These are phyloP conservation scores for Carassius gibelio DNA, from an alignment of 2,113 vertebrate species.

Conservation along the genomic window DNA sequence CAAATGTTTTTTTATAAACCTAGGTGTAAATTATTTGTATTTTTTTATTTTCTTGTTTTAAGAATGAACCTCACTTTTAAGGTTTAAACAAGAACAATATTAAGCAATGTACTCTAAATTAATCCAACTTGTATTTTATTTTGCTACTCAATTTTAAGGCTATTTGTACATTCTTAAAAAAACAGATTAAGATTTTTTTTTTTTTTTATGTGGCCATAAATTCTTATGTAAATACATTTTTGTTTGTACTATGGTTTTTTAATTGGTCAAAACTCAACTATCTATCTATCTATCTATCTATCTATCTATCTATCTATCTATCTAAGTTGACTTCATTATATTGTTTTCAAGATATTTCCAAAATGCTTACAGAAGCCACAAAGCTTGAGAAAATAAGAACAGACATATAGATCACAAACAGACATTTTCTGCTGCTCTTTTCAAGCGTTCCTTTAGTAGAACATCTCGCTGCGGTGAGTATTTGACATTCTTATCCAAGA, in stretches of 20 bases:
- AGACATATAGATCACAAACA: background rate
- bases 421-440: background rate
- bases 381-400: background rate
- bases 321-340: background rate
- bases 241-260: too few species aligned
- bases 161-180: background rate
- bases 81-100: background rate
- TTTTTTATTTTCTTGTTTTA: background rate
- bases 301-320: too few species aligned
- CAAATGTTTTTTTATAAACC: background rate
- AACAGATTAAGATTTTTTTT: background rate
- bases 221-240: too few species aligned
- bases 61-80: background rate
- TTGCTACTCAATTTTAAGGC: background rate
- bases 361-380: background rate
- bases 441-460: background rate
- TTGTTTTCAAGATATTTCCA: background rate
- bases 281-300: too few species aligned
- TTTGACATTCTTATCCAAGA: conserved; percentile 14
- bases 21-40: too few species aligned
- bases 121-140: background rate
- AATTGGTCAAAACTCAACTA: too few species aligned
- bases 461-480: background rate
- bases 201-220: too few species aligned
- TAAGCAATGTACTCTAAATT: too few species aligned